A percentile compares a stretch with the other conserved stretches of the same genome.
Evolutionary conservation across 2,113 vertebrate species (phyloP).

Genomic region (Dolichallabes microphthalmus): DNA sequence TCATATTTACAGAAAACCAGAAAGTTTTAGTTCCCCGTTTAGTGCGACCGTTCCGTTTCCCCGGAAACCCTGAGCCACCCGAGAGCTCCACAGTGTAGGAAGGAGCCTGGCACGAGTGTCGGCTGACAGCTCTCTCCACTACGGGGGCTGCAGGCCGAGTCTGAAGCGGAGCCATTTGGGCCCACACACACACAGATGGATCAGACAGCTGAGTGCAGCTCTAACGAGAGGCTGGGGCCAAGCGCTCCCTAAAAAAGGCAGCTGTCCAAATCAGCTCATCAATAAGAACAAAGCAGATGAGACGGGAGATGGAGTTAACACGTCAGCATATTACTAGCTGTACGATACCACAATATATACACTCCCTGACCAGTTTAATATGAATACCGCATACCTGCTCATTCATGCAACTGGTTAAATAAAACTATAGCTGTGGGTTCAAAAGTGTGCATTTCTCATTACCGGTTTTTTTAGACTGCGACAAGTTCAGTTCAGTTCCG

Average conservation of each 20-base stretch:
- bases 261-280: slow-evolving; percentile 41
- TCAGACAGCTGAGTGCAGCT: slow-evolving; percentile 49
- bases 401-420: not conserved
- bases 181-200: slow-evolving; percentile 53
- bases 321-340: slow-evolving; percentile 9
- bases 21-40: not conserved
- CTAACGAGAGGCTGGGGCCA: slow-evolving; percentile 40
- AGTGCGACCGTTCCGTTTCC: not conserved
- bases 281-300: slow-evolving; percentile 37
- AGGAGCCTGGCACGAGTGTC: slow-evolving; percentile 33
- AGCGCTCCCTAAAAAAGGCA: slow-evolving; percentile 30
- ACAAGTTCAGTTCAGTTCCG: not conserved
- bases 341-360: not conserved
- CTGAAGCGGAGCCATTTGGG: slow-evolving; percentile 39
- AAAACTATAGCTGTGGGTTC: not conserved
- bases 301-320: slow-evolving; percentile 12
- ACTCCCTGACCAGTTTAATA: not conserved
- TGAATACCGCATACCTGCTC: not conserved
- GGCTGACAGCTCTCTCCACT: slow-evolving; percentile 40
- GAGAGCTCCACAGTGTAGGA: slow-evolving; percentile 23
- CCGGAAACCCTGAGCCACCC: not conserved
- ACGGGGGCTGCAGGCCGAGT: slow-evolving; percentile 34
- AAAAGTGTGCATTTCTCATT: not conserved
- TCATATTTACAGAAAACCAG: not conserved
- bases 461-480: too few species aligned